Conservation (phyloP, 1,140 invertebrate genomes). For the Drosophila busckii region DNA sequence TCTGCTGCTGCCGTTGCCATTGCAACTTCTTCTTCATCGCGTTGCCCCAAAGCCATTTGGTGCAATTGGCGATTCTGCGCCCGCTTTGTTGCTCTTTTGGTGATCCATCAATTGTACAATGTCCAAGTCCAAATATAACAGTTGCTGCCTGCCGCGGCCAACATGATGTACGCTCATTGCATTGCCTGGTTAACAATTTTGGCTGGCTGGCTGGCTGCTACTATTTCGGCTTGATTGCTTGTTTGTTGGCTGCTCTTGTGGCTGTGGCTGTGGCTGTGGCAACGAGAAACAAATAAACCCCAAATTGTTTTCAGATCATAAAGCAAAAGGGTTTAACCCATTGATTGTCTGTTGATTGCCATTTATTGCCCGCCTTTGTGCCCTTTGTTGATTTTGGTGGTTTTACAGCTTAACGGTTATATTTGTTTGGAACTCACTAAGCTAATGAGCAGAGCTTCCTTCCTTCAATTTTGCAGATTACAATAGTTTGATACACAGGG, state of each 20-base stretch:
- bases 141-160: conserved; percentile 9
- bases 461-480: no score
- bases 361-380: conserved; percentile 48
- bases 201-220: conserved; percentile 40
- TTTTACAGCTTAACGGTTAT: conserved; percentile 71
- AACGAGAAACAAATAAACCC: conserved; percentile 75
- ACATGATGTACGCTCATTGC: conserved; percentile 70
- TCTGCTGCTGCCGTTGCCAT: conserved; percentile 1
- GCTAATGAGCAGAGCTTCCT: conserved; percentile 43
- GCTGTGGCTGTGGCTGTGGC: no score
- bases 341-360: conserved; percentile 71
- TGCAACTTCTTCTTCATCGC: conserved; percentile 5
- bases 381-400: conserved; percentile 49
- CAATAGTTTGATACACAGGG: no score
- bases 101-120: conserved; percentile 67
- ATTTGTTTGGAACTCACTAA: conserved; percentile 28
- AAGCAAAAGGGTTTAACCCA: conserved; percentile 71
- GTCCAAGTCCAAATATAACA: conserved; percentile 53
- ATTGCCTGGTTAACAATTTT: conserved; percentile 40
- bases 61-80: conserved; percentile 2
- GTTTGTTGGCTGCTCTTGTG: no score
- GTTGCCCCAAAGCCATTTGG: not conserved
- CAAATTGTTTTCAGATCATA: conserved; percentile 76
- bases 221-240: conserved; percentile 61
- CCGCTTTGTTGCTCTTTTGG: conserved; percentile 60